These are phyloP conservation scores for Sparus aurata DNA, from an alignment of 2,797 vertebrate genomes.

Conservation along the genomic window DNA sequence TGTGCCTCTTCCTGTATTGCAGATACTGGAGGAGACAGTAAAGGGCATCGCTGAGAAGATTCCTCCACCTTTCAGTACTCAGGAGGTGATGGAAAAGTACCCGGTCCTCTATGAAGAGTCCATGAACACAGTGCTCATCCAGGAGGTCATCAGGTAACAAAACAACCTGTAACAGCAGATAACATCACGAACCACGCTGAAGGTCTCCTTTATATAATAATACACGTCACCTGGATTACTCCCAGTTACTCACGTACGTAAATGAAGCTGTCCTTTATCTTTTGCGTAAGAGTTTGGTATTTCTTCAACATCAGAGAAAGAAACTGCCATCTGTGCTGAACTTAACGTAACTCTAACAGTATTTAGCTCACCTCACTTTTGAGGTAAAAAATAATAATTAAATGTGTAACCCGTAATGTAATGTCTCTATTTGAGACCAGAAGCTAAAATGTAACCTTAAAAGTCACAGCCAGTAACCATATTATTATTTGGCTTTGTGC, in stretches of 20 bases:
- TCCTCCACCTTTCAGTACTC: slow-evolving; percentile 82
- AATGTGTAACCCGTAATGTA: slow-evolving; percentile 6
- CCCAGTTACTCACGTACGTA: neutral
- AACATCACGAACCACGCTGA: slow-evolving; percentile 4
- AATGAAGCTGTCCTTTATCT: neutral
- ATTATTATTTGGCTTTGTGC: slow-evolving; percentile 10
- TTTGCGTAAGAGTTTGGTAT: neutral
- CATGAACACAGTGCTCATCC: slow-evolving; percentile 94
- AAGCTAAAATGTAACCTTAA: slow-evolving; percentile 18
- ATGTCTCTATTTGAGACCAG: slow-evolving; percentile 10
- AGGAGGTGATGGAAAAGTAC: slow-evolving; percentile 86
- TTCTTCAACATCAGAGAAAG: neutral
- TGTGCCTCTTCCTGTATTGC: slow-evolving; percentile 11
- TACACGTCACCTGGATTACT: neutral
- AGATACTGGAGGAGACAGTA: slow-evolving; percentile 91
- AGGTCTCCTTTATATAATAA: neutral
- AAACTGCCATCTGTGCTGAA: neutral
- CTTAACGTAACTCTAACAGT: neutral
- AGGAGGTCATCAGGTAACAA: slow-evolving; percentile 92
- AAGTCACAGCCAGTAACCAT: slow-evolving; percentile 16
- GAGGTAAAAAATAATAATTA: slow-evolving; percentile 19
- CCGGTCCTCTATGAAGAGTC: slow-evolving; percentile 93
- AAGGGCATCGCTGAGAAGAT: slow-evolving; percentile 85
- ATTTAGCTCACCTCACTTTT: slow-evolving; percentile 7
- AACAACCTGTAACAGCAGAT: neutral